phyloP scores from a whole-genome alignment of 1,140 invertebrate species.

The Eumeta japonica region DNA sequence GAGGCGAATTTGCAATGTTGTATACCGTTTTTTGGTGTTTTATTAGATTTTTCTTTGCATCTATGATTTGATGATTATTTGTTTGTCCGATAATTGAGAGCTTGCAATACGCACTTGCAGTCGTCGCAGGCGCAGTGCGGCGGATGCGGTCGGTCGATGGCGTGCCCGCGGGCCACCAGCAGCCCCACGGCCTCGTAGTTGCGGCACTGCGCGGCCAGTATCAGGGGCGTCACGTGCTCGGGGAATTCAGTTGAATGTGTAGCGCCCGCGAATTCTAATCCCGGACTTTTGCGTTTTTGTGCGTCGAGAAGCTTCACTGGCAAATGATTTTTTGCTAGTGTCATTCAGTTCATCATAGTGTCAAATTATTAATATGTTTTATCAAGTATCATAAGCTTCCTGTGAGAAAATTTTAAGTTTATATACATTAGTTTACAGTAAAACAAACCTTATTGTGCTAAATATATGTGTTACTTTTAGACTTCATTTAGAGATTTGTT shows the following conservation, averaged over 20 bases:
- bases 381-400: neutral
- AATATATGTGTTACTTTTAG: no score
- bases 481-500: no score
- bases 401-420: neutral
- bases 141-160: slow-evolving; percentile 60
- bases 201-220: slow-evolving; percentile 69
- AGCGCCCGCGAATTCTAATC: slow-evolving; percentile 54
- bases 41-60: no score
- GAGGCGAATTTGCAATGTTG: no score
- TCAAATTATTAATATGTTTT: neutral
- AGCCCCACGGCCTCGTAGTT: slow-evolving; percentile 70
- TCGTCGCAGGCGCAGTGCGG: slow-evolving; percentile 61
- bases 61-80: no score
- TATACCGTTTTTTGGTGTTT: no score
- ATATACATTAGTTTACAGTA: no score
- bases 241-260: slow-evolving; percentile 64
- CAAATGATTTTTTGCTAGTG: slow-evolving; percentile 1
- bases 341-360: neutral
- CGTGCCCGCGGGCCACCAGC: slow-evolving; percentile 61
- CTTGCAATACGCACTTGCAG: no score
- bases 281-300: slow-evolving; percentile 39
- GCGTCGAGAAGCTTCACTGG: slow-evolving; percentile 49
- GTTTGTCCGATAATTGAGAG: no score
- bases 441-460: no score
- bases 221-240: slow-evolving; percentile 69